Percentiles rank a stretch among this genome's conserved stretches.
Conservation (phyloP, 2,888 invertebrate genomes). For the Pyralis farinalis region DNA sequence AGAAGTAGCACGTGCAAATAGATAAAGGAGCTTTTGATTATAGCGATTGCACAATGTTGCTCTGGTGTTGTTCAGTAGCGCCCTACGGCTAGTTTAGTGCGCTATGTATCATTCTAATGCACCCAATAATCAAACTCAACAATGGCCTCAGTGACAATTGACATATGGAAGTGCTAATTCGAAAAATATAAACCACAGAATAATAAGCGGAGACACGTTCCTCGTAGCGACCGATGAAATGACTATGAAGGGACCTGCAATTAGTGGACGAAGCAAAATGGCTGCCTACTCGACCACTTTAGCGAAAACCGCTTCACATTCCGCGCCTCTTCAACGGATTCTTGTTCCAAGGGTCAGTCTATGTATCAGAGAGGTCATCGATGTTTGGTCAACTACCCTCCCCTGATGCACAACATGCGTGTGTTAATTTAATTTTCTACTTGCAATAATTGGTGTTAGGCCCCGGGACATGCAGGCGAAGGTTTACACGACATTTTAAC, state of each 20-base stretch:
- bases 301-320: conserved; percentile 15
- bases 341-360: conserved; percentile 23
- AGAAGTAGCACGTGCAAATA: no score
- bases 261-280: conserved; percentile 74
- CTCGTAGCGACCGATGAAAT: conserved; percentile 64
- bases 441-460: conserved; percentile 67
- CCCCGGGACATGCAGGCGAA: conserved; percentile 45
- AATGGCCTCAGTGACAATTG: conserved; percentile 61
- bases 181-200: conserved; percentile 73
- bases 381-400: conserved; percentile 47
- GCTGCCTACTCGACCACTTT: conserved; percentile 55
- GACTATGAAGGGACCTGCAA: conserved; percentile 62
- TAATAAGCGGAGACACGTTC: conserved; percentile 67
- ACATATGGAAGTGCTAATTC: conserved; percentile 76
- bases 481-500: conserved; percentile 55
- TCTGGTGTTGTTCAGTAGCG: conserved; percentile 11
- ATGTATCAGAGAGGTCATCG: conserved; percentile 28
- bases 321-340: background rate
- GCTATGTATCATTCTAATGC: background rate
- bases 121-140: conserved; percentile 53
- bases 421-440: conserved; percentile 80
- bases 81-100: conserved; percentile 13
- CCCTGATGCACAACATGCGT: conserved; percentile 59
- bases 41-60: no score
- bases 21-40: no score